A percentile compares a stretch with the other conserved stretches of the same genome.
Evolutionary conservation across 1,140 invertebrate species (phyloP).

Genomic region (Calliphora vicina): DNA sequence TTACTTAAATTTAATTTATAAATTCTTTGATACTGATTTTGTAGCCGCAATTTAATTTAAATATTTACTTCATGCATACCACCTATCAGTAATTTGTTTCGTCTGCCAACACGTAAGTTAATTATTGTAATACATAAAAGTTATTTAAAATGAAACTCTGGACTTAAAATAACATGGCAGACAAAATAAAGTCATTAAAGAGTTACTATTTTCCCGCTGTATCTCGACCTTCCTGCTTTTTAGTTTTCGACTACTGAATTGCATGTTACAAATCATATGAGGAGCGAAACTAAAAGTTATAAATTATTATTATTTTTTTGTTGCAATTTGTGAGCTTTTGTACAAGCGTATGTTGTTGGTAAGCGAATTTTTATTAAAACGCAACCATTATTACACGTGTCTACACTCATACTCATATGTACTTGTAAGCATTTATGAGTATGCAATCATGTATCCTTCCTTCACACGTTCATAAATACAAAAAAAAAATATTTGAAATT

Average conservation of each 20-base stretch:
- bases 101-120: neutral
- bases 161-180: neutral
- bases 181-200: constrained; percentile 5
- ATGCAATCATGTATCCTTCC: neutral
- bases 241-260: neutral
- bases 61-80: no score
- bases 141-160: neutral
- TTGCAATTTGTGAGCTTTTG: no score
- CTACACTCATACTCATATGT: neutral
- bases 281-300: neutral
- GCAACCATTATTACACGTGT: neutral
- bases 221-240: neutral
- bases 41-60: no score
- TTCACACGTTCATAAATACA: neutral
- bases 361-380: neutral
- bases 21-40: no score
- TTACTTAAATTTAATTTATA: no score
- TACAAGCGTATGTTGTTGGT: neutral
- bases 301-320: neutral
- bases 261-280: neutral
- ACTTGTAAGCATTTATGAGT: neutral
- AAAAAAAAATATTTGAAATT: neutral
- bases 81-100: no score
- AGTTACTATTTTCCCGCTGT: neutral
- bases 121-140: neutral